Base-by-base conservation (phyloP, 2,888 invertebrate species). In the Dendrolimus pini region DNA sequence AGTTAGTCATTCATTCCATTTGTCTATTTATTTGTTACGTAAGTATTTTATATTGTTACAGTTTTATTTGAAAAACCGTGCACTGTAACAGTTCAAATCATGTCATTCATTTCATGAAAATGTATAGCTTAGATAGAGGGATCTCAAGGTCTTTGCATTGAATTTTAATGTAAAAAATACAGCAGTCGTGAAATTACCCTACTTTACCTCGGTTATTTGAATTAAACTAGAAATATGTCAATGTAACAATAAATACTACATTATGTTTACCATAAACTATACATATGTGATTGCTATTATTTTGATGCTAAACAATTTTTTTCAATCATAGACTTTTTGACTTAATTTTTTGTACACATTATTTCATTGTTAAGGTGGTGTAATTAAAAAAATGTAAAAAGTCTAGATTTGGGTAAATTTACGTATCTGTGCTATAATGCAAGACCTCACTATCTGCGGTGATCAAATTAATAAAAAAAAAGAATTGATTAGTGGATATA, bases 401-500 rank as follows among this genome's bases (percentile, higher is more conserved):
- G 6, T 30, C 30, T 30, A 30, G 30, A 30, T 30, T 30, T 30
- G 30, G 30, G 30, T 30, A 30, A 30, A 30, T 30, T 30, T 30
- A 30, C 30, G 30, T 30, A 30, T 3, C 30, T 30, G 30, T 30
- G 30, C 30, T 6, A 18, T 64, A 65, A 52, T 58, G 57, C 61
- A 59, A 61, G 60, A 58, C 54, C 60, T 57, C 61, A 57, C 70
- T 70, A 75, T 79, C 75, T 72, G 73, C 76, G 71, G 83, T 85
- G 85, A 85, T 84, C 76, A 76, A 78, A 76, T 76, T 75, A 80
- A 65, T 59, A 71, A 74, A 77, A 75, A 75, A 78, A 83, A 85
- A 75, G 89, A 90, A 89, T 90, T 89, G 89, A 90, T 83, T 89
- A 89, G 88, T 79, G 73, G 77, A 77, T 85, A 80, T 81, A 80